Percentiles rank a stretch among this genome's conserved stretches.
phyloP scores from a whole-genome alignment of 2,888 invertebrate species.

The Cecidostiba fungosa region DNA sequence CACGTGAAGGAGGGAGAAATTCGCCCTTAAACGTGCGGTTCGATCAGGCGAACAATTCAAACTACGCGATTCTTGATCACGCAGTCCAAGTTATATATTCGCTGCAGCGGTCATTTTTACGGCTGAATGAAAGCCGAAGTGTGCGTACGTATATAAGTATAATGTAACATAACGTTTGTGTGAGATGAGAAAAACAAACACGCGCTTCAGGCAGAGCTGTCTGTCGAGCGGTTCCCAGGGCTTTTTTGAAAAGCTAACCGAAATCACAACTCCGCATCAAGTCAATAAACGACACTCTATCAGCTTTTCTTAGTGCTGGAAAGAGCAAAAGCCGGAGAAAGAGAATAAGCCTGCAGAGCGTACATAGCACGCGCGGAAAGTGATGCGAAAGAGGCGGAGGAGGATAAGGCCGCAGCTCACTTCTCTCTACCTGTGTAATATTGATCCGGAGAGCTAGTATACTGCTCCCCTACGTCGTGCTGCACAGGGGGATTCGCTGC shows the following conservation, averaged over 20 bases:
- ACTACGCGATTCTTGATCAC: not conserved
- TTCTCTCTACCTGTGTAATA: conserved; percentile 55
- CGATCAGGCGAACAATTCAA: conserved; percentile 19
- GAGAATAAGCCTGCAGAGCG: not conserved
- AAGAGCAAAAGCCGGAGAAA: not conserved
- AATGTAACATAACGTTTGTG: not conserved
- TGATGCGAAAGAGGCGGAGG: not conserved
- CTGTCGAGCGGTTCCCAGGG: not conserved
- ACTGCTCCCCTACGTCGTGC: not conserved
- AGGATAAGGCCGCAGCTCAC: not conserved
- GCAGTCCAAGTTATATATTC: not conserved
- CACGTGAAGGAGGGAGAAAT: not conserved
- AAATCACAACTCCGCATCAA: too few species aligned
- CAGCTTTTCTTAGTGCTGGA: not conserved
- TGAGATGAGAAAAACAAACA: conserved; percentile 1
- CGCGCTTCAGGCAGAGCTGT: conserved; percentile 1
- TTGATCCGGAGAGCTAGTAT: conserved; percentile 38
- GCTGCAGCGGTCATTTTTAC: conserved; percentile 32
- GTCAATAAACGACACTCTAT: not conserved
- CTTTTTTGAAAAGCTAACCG: too few species aligned
- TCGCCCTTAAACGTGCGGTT: not conserved
- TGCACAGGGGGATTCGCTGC: conserved; percentile 6
- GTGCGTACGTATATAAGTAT: not conserved
- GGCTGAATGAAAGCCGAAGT: not conserved
- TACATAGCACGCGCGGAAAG: too few species aligned